A percentile compares a stretch with the other conserved stretches of the same genome.
These are phyloP conservation scores for Agapornis roseicollis DNA, from an alignment of 2,113 vertebrate species.

Conservation along the genomic window DNA sequence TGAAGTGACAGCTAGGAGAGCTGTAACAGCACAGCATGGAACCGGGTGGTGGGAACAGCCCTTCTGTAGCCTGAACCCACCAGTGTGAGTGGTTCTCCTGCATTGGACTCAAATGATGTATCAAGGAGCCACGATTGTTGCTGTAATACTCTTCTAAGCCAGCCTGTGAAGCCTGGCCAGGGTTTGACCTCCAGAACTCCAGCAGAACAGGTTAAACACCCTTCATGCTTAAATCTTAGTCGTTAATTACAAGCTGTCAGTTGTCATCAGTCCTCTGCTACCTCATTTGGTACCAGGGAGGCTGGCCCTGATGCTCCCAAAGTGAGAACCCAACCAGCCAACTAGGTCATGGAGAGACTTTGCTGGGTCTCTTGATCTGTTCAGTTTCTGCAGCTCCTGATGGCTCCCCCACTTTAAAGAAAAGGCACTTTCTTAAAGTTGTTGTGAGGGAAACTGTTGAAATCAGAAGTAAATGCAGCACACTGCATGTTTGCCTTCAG, in stretches of 20 bases:
- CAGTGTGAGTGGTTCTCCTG: rapidly evolving
- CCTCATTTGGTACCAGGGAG: neutral
- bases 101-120: rapidly evolving
- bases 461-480: neutral
- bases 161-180: neutral
- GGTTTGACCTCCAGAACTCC: neutral
- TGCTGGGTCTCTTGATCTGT: neutral
- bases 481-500: neutral
- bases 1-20: neutral
- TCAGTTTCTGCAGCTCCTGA: neutral
- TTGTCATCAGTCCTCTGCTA: neutral
- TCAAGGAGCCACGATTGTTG: neutral
- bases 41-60: neutral
- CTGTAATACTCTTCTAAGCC: neutral
- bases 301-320: neutral
- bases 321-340: neutral
- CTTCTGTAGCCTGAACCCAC: neutral
- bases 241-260: neutral
- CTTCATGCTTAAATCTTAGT: neutral
- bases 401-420: neutral
- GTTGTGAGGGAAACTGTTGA: neutral
- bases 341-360: neutral
- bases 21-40: neutral
- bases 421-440: neutral
- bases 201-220: neutral